Evolutionary conservation across 37 sponge, comb jelly and placozoan genomes (phyloP).

Genomic region (Halisarca cf. caerulea): DNA sequence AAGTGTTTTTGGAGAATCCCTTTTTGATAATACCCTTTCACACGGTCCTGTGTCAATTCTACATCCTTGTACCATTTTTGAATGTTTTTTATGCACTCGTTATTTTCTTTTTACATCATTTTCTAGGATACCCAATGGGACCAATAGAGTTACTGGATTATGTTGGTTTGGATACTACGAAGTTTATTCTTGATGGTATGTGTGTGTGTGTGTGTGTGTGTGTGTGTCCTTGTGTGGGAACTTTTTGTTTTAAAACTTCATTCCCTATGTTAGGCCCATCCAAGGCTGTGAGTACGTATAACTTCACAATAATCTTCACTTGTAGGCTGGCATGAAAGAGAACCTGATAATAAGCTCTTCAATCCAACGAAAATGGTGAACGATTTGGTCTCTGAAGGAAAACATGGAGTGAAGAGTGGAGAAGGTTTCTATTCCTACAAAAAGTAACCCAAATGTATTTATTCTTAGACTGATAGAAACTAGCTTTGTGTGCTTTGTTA

Average conservation of each 20-base stretch:
- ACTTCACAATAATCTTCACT: too few relatives aligned
- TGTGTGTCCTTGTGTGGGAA: conserved; percentile 26
- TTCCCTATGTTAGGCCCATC: too few relatives aligned
- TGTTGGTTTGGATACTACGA: conserved; percentile 89
- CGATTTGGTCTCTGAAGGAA: conserved; percentile 84
- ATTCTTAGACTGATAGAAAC: background rate
- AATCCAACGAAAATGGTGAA: conserved; percentile 63
- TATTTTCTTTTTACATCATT: background rate
- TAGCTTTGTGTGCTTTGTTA: too few relatives aligned
- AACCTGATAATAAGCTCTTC: conserved; percentile 89
- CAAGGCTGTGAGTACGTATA: too few relatives aligned
- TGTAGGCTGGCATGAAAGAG: conserved; percentile 81
- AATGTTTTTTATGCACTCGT: too few relatives aligned
- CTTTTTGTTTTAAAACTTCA: too few relatives aligned
- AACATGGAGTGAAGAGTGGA: conserved; percentile 90
- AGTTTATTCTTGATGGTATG: conserved; percentile 91
- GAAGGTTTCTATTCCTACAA: conserved; percentile 90
- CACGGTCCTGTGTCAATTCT: too few relatives aligned
- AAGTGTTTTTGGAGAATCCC: too few relatives aligned
- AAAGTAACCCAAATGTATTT: conserved; percentile 31
- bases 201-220: conserved; percentile 1
- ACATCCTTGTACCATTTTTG: too few relatives aligned
- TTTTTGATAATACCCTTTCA: too few relatives aligned
- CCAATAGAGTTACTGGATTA: conserved; percentile 95
- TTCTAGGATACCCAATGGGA: conserved; percentile 92